Conservation (phyloP, 1,140 invertebrate genomes). For the Euwallacea fornicatus region DNA sequence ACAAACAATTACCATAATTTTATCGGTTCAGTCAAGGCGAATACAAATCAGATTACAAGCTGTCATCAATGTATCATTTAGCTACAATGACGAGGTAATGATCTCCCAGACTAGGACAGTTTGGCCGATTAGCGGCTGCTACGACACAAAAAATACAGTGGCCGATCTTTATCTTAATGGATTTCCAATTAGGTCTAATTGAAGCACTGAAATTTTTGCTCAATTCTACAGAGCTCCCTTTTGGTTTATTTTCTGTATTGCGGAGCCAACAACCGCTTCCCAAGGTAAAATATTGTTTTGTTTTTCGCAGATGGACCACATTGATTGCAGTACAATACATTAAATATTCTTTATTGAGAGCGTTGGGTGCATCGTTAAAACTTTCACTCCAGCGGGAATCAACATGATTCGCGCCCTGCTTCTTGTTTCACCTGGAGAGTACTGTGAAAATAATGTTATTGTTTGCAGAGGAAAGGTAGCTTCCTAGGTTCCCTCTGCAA, state of each 20-base stretch:
- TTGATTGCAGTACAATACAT: slow-evolving; percentile 1
- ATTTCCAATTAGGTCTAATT: background rate
- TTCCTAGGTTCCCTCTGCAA: background rate
- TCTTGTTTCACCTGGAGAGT: too few species aligned
- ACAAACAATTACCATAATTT: too few species aligned
- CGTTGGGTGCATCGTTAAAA: slow-evolving; percentile 1
- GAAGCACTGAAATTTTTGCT: background rate
- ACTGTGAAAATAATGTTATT: too few species aligned
- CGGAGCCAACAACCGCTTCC: too few species aligned
- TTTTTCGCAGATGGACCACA: background rate
- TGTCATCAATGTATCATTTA: slow-evolving; percentile 5
- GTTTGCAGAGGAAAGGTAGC: too few species aligned
- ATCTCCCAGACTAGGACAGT: background rate
- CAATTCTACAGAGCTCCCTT: background rate
- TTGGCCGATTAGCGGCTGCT: too few species aligned
- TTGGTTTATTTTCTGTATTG: background rate
- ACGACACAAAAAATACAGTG: background rate
- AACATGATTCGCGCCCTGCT: background rate
- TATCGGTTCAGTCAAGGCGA: too few species aligned
- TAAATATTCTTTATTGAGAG: slow-evolving; percentile 1
- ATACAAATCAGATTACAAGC: background rate
- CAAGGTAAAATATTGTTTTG: background rate
- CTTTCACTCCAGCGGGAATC: slow-evolving; percentile 1
- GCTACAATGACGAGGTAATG: background rate
- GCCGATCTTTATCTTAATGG: slow-evolving; percentile 4